Base-by-base conservation (phyloP, 2,888 invertebrate genomes). In the Clostera curtula region DNA sequence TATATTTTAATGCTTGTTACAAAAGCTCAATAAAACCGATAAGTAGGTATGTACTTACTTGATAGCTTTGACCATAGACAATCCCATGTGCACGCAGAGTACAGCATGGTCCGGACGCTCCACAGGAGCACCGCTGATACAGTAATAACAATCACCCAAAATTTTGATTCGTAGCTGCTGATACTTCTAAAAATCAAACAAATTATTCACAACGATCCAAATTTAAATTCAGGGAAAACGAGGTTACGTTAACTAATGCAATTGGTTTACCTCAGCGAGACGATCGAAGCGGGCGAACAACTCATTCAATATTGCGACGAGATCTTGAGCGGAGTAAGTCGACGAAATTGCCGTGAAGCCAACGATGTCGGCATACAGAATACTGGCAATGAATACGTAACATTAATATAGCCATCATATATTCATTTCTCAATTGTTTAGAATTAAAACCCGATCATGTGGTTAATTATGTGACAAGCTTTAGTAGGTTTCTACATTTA, bases 291-390 rank as follows among this genome's bases (percentile, higher is more conserved):
- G 88, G 17, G 97, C 97, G 72, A 97, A 97, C 36, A 97, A 86
- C 79, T 97, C 97, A 79, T 97, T 97, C 47, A 97, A 87, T 80
- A 97, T 95, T 77, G 95, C 95, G 28, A 97, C 97, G 44, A 97
- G 88, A 72, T 97, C 97, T 70, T 96, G 95, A 24, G 97, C 97
- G 28, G 96, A 95, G 79, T 96, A 96, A 4, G 96, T 95, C 8
- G 96, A 96, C 2, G 96, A 96, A 50, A 97, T 95, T 27, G 96
- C 96, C 3, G 98, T 98, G 73, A 98, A 98, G 27, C 98, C 98
- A 27, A 97, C 97, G 68, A 98, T 98, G 83, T 98, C 98, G 12
- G 97, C 98, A 76, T 97, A 98, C 42, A 98, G 88, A 67, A 98
- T 98, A 76, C 96, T 96, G 85, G 19, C 29, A 40, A 80, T 64